Base-by-base conservation (phyloP, 2,797 vertebrate species). In the Vultur gryphus region DNA sequence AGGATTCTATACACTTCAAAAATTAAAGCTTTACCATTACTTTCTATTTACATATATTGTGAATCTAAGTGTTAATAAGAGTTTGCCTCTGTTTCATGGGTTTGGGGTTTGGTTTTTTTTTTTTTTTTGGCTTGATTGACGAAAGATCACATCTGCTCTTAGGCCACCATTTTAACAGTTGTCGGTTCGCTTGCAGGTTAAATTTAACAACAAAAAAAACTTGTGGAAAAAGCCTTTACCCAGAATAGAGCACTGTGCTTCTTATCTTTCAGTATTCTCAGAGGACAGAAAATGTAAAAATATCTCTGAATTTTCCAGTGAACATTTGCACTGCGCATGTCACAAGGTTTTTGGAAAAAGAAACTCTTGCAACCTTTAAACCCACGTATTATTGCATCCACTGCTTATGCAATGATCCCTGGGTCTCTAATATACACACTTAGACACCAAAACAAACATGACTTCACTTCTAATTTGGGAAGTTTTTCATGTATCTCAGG, bases 151-250 rank as follows among this genome's bases (percentile, higher is more conserved):
- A 67, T 65, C 31, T 44, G 54, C 55, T 85, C 65, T 44, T 9
- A 91, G 64, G 75, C 43, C 64, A 83, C 39, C 37, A 23, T 55
- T 84, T 76, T 54, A 87, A 70, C 93, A 90, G 73, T 26, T 94
- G 62, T 55, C 80, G 77, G 51, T 61, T 93, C 54, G 46, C 64
- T 52, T 44, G 23, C 11, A 79, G 55, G 73, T 82, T 95, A 79
- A 96, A 93, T 82, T 91, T 91, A 95, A 76, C 85, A 79, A 59
- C 23, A 61, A 70, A 55, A 89, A 81, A n/a, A 51, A 54, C 43
- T 73, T 52, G 55, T 70, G 81, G 95, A 70, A 94, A 87, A 95
- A 70, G 39, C 46, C 77, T 91, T 82, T 35, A 48, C 58, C 16
- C 29, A 93, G 43, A 94, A 91, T 43, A 91, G 39, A 88, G 51